phyloP scores from a whole-genome alignment of 1,140 invertebrate species.

The Augochlora pura region DNA sequence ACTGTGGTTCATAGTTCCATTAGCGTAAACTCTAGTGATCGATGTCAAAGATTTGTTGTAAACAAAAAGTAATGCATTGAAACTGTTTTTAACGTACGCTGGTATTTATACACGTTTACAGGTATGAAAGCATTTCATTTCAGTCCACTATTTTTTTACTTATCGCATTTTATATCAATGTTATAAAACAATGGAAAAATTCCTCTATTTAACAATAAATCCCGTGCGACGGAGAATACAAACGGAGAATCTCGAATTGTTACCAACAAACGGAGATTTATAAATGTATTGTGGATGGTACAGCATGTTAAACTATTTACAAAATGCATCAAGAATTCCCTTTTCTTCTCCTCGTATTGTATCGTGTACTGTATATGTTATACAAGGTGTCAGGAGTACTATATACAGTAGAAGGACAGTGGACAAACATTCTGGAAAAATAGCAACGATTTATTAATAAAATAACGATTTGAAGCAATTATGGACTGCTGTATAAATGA shows the following conservation, averaged over 20 bases:
- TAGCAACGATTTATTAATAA: slow-evolving; percentile 78
- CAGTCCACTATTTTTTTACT: not conserved
- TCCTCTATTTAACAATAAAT: not conserved
- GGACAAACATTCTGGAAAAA: slow-evolving; percentile 70
- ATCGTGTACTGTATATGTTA: slow-evolving; percentile 13
- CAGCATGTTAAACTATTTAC: not conserved
- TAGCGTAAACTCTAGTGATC: not conserved
- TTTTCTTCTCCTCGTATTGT: not conserved
- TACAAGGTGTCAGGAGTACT: slow-evolving; percentile 33
- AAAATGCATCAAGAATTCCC: not conserved
- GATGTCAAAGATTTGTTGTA: not conserved
- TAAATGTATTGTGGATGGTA: not conserved
- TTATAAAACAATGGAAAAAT: slow-evolving; percentile 3
- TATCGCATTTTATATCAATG: slow-evolving; percentile 3
- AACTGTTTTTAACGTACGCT: not conserved
- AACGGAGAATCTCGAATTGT: not conserved
- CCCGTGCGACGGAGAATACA: not conserved
- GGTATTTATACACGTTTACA: not conserved
- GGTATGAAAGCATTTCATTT: not conserved
- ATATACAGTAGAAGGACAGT: slow-evolving; percentile 46
- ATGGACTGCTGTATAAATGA: slow-evolving; percentile 69
- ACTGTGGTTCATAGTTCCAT: not conserved
- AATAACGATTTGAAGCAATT: slow-evolving; percentile 75
- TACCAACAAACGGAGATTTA: slow-evolving; percentile 10
- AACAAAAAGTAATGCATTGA: not conserved